Conservation (phyloP, 1,140 invertebrate species). For the Lasioglossum baleicum region DNA sequence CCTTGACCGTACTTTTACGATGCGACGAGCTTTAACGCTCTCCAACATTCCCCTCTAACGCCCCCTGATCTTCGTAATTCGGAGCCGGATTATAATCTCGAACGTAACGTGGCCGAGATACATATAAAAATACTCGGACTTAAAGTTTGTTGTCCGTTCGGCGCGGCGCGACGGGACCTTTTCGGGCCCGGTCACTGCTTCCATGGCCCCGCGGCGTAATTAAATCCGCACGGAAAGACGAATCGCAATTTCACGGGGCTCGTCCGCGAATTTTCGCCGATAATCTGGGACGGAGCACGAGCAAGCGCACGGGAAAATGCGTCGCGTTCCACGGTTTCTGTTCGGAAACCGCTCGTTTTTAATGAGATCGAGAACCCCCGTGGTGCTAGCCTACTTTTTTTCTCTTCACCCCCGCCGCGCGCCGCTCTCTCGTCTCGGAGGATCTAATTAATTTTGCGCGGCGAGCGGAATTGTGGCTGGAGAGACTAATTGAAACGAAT, state of each 20-base stretch:
- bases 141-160: background rate
- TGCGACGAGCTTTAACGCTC: background rate
- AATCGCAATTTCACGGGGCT: background rate
- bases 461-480: background rate
- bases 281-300: background rate
- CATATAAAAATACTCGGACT: background rate
- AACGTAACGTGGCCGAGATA: background rate
- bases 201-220: background rate
- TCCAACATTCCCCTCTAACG: background rate
- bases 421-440: background rate
- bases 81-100: conserved; percentile 6
- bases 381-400: background rate
- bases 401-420: background rate
- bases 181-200: no score
- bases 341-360: background rate
- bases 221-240: conserved; percentile 10
- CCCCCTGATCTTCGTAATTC: background rate
- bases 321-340: background rate
- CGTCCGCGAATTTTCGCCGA: conserved; percentile 9
- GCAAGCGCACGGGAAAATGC: background rate
- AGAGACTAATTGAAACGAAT: background rate
- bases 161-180: no score
- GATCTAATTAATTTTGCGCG: background rate
- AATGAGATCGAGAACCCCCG: background rate
- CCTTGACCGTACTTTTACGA: conserved; percentile 25